These are phyloP conservation scores for Climacteris rufus DNA, from an alignment of 2,113 vertebrate genomes.

Conservation along the genomic window DNA sequence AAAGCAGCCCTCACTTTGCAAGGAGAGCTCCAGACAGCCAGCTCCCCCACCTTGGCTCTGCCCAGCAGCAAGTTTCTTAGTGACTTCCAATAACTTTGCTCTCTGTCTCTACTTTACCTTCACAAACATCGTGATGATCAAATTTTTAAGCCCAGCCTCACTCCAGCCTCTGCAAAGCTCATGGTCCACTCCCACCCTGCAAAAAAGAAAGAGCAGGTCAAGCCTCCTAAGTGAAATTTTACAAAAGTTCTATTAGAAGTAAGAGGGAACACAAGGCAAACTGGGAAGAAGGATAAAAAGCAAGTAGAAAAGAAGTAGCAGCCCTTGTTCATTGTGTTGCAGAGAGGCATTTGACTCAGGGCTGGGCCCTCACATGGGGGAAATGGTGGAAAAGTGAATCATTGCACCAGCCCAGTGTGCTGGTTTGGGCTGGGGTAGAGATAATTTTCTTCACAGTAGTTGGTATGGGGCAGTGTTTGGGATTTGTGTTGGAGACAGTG, in stretches of 20 bases:
- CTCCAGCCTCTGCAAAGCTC: rapidly evolving
- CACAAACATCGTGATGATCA: background rate
- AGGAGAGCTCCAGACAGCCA: background rate
- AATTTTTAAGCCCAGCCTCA: background rate
- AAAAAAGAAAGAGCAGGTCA: background rate
- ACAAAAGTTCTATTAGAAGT: background rate
- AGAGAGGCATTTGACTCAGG: background rate
- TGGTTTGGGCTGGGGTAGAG: background rate
- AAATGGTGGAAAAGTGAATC: background rate
- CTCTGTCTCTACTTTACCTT: background rate
- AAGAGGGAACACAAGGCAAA: background rate
- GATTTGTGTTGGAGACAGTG: background rate
- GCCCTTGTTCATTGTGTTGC: background rate
- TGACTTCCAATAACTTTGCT: background rate
- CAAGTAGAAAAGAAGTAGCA: background rate
- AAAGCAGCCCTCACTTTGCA: background rate
- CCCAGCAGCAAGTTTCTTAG: background rate
- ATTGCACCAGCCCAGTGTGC: too few relatives aligned
- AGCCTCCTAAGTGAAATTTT: background rate
- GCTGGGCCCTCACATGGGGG: background rate
- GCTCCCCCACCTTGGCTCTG: background rate
- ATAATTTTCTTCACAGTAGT: background rate
- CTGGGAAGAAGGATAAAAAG: background rate
- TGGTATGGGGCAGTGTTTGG: background rate
- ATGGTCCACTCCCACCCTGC: rapidly evolving